Base-by-base conservation (phyloP, 1,140 invertebrate species). In the Brachionus angularis region DNA sequence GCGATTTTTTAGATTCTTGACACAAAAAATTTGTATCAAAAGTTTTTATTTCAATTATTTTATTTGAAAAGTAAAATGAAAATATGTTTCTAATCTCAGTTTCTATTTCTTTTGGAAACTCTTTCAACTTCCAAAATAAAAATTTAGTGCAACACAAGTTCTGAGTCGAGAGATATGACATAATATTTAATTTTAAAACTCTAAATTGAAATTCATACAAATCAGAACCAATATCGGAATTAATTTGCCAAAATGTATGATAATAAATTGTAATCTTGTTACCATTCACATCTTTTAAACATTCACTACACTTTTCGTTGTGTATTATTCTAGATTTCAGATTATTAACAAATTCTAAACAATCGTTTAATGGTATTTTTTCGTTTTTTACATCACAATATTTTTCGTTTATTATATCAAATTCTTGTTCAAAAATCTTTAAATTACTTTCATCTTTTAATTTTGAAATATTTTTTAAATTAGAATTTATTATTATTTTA, bases 231-330 rank as follows among this genome's bases (percentile, higher is more conserved):
- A 16, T n/a, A 10, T 29, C 5, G 25, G 44, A 29, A 46, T 5
- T 67, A 10, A 67, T 46, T 50, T 67, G 62, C 62, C 62, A 67
- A 34, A 67, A 67, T n/a, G 46, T 50, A 33, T 67, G 62, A 44
- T 67, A 42, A 67, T 67, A 58, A 36, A 58, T 21, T 8, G 16
- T 33, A 0, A 36, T 5, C 25, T 58, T 58, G 3, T 16, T n/a
- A 7, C 33, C 33, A 10, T 36, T 18, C 1, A 27, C 1, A 36
- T 4, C n/a, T n/a, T n/a, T 36, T 5, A 58, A 39, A 31, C 53
- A 58, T 16, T 58, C 53, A 27, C 39, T n/a, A 36, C 53, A 58
- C n/a, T n/a, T n/a, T n/a, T n/a, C n/a, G n/a, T n/a, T n/a, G n/a
- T n/a, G n/a, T n/a, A n/a, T n/a, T n/a, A n/a, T n/a, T n/a, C n/a